These are phyloP conservation scores for Seriola dumerili DNA, from an alignment of 2,113 vertebrate species.

Conservation along the genomic window DNA sequence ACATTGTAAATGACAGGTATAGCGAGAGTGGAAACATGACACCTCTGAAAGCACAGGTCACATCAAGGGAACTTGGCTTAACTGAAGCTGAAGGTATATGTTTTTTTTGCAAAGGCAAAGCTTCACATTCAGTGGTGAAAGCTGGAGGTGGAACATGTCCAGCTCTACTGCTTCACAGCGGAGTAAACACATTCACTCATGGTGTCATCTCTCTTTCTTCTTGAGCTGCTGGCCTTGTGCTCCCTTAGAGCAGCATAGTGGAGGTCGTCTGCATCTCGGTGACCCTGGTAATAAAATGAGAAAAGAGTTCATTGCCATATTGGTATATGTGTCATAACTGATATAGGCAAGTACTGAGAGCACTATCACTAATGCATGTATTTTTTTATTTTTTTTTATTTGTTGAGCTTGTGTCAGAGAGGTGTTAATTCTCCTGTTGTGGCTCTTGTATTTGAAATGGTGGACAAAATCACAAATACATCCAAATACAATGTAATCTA, in stretches of 20 bases:
- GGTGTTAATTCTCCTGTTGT: too few relatives aligned
- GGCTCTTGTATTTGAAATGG: too few relatives aligned
- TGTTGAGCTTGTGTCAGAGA: too few relatives aligned
- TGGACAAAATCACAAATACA: too few relatives aligned
- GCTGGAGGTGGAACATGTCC: neutral
- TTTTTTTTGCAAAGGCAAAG: neutral
- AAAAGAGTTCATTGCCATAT: too few relatives aligned
- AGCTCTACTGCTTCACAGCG: slow-evolving; percentile 31
- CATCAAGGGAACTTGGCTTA: neutral
- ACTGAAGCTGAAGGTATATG: neutral
- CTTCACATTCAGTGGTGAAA: neutral
- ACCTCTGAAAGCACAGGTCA: neutral
- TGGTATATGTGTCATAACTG: neutral
- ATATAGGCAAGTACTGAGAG: neutral
- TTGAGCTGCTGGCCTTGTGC: neutral
- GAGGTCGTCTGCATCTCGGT: slow-evolving; percentile 8
- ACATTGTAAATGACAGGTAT: neutral
- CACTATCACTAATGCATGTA: too few relatives aligned
- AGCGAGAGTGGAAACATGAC: slow-evolving; percentile 24
- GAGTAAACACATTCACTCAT: slow-evolving; percentile 49
- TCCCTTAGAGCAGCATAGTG: slow-evolving; percentile 26
- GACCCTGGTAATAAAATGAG: neutral
- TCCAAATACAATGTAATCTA: too few relatives aligned
- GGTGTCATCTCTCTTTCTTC: slow-evolving; percentile 4
- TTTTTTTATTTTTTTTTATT: too few relatives aligned